Evolutionary conservation across 2,797 vertebrate species (phyloP).

Genomic region (Morelia viridis): DNA sequence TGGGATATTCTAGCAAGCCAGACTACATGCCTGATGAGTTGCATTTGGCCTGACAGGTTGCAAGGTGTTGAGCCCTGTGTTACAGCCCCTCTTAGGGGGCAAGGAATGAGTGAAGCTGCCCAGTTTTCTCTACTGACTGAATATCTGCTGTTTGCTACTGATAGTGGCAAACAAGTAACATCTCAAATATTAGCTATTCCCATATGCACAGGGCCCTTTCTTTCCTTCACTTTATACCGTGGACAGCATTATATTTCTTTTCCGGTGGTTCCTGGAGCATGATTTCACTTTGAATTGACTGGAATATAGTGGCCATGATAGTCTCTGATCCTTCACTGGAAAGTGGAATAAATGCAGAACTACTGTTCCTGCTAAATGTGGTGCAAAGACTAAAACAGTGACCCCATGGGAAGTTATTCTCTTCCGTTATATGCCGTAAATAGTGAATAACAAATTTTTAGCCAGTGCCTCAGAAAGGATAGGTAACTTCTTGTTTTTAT

Average conservation of each 20-base stretch:
- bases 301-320: neutral
- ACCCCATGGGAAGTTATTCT: neutral
- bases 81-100: neutral
- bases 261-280: slow-evolving; percentile 26
- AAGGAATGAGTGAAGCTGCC: neutral
- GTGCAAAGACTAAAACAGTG: neutral
- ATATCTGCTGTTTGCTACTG: rapidly evolving
- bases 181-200: neutral
- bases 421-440: neutral
- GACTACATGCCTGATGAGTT: neutral
- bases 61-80: neutral
- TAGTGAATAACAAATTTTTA: neutral
- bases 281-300: slow-evolving; percentile 4
- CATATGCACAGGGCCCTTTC: neutral
- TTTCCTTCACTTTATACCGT: neutral
- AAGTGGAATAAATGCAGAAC: neutral
- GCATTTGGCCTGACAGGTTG: neutral
- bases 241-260: neutral
- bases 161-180: neutral
- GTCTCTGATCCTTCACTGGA: neutral
- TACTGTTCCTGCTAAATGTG: neutral
- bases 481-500: neutral
- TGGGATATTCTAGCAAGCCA: neutral
- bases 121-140: slow-evolving; percentile 14
- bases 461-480: neutral